These are phyloP conservation scores for Neomorphus geoffroyi DNA, from an alignment of 2,797 vertebrate genomes.

Conservation along the genomic window DNA sequence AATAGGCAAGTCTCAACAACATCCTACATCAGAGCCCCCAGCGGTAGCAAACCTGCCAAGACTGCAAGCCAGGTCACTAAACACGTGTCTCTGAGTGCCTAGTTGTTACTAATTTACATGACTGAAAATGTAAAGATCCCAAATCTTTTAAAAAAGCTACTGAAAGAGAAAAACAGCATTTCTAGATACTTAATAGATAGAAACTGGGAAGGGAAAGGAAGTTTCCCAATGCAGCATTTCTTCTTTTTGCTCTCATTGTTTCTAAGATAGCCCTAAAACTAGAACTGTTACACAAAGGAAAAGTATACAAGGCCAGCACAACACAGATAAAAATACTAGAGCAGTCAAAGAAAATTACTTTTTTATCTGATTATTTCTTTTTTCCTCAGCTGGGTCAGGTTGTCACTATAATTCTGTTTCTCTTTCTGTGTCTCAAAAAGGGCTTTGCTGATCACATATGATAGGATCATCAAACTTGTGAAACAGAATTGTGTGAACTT, in stretches of 20 bases:
- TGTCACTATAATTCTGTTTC: neutral
- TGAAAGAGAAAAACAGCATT: neutral
- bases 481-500: neutral
- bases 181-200: neutral
- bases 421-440: neutral
- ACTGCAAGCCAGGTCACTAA: neutral
- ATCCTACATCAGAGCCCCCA: neutral
- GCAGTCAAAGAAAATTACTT: neutral
- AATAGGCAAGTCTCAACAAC: neutral
- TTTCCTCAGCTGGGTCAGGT: neutral
- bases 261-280: neutral
- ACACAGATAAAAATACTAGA: neutral
- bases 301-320: neutral
- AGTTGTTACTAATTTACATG: neutral
- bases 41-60: neutral
- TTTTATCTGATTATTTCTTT: neutral
- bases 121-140: neutral
- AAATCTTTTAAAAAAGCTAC: neutral
- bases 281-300: neutral
- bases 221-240: neutral
- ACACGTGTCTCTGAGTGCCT: neutral
- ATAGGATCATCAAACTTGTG: neutral
- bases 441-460: neutral
- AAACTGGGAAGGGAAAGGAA: neutral
- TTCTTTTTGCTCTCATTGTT: neutral